Evolutionary conservation across 2,797 vertebrate species (phyloP).

Genomic region (Gallirallus australis): DNA sequence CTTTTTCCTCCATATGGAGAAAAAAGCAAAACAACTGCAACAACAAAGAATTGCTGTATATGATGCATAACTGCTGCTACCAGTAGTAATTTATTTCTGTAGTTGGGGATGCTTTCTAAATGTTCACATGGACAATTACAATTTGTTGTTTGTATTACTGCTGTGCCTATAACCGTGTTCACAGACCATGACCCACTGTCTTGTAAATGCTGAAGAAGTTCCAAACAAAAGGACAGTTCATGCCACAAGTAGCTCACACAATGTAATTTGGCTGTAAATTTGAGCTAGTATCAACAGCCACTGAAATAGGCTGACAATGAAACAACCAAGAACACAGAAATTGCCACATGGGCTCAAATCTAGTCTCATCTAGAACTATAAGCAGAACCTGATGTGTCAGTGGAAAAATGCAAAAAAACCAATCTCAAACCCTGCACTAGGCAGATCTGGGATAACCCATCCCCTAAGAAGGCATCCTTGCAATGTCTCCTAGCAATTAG

Average conservation of each 20-base stretch:
- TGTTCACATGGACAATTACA: slow-evolving; percentile 19
- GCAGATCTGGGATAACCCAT: not conserved
- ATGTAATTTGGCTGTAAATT: slow-evolving; percentile 12
- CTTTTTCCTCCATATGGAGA: not conserved
- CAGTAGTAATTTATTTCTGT: not conserved
- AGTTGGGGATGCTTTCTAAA: slow-evolving; percentile 14
- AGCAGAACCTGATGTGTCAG: not conserved
- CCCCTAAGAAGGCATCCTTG: not conserved
- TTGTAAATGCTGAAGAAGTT: slow-evolving; percentile 40
- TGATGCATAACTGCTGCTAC: not conserved
- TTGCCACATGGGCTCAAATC: slow-evolving; percentile 36
- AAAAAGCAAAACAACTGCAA: not conserved
- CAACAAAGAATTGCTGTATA: slow-evolving; percentile 3
- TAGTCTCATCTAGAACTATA: slow-evolving; percentile 31
- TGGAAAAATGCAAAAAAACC: not conserved
- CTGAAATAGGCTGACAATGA: slow-evolving; percentile 24
- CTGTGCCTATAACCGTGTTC: not conserved
- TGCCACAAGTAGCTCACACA: not conserved
- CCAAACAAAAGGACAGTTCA: slow-evolving; percentile 30
- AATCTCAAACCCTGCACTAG: not conserved
- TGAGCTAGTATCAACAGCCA: slow-evolving; percentile 11
- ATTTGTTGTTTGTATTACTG: not conserved
- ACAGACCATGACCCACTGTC: slow-evolving; percentile 31
- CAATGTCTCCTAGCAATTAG: slow-evolving; percentile 16
- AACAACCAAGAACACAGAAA: slow-evolving; percentile 31